Evolutionary conservation across 2,113 vertebrate genomes (phyloP).

Genomic region (Equus przewalskii): DNA sequence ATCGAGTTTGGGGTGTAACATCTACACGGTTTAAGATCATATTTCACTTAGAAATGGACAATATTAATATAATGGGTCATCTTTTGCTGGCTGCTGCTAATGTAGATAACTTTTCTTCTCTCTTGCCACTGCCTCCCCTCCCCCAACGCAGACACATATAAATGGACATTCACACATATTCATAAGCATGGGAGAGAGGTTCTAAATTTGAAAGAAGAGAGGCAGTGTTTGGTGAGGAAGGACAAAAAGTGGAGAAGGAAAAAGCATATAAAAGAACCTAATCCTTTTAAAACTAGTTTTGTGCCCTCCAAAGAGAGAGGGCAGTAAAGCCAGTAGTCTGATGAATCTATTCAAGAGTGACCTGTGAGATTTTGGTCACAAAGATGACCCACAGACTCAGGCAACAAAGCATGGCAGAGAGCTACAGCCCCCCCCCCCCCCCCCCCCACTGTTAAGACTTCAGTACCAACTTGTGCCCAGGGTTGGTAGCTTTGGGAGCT

Average conservation of each 20-base stretch:
- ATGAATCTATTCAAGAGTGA: not conserved
- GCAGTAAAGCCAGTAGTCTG: not conserved
- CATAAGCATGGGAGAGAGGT: not conserved
- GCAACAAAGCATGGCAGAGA: not conserved
- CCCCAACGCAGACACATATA: not conserved
- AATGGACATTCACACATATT: not conserved
- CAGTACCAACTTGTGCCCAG: not conserved
- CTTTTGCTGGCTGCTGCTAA: not conserved
- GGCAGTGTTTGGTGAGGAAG: not conserved
- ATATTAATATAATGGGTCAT: not conserved
- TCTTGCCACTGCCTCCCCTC: not conserved
- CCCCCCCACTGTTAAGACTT: not conserved
- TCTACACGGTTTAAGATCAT: not conserved
- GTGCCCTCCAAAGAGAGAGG: not conserved
- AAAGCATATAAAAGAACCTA: not conserved
- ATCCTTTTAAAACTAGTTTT: not conserved
- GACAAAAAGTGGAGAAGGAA: not conserved
- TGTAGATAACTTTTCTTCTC: not conserved
- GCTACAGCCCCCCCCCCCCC: not conserved
- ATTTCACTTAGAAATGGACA: not conserved
- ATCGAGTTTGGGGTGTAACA: not conserved
- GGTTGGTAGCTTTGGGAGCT: not conserved
- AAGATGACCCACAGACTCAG: not conserved
- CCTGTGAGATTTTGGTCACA: not conserved
- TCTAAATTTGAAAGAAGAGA: not conserved